Conservation (phyloP, 1,140 invertebrate genomes). For the Euglossa dilemma region DNA sequence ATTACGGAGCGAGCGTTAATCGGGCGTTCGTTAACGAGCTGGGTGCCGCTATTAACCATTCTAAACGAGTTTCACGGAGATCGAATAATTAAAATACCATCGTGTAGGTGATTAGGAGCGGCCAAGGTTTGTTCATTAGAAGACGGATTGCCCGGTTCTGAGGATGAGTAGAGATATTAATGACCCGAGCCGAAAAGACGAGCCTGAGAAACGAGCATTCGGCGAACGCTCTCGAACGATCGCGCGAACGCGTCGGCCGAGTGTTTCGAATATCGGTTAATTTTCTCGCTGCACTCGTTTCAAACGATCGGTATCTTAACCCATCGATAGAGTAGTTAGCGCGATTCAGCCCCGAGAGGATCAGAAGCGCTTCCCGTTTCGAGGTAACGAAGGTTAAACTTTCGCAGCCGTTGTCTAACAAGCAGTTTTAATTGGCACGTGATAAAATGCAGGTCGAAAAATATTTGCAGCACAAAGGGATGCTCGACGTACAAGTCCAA, state of each 20-base stretch:
- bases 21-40: no score
- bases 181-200: no score
- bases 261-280: neutral
- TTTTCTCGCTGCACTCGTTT: neutral
- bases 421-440: slow-evolving; percentile 8
- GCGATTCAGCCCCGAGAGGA: neutral
- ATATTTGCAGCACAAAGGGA: neutral
- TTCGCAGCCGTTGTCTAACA: neutral
- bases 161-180: neutral
- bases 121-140: neutral
- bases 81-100: no score
- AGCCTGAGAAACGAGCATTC: neutral
- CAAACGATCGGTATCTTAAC: neutral
- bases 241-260: no score
- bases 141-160: neutral
- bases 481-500: neutral
- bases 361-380: neutral
- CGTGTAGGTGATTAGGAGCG: neutral
- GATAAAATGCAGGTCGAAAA: neutral
- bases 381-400: neutral
- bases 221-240: neutral
- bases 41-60: no score
- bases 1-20: no score
- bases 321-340: neutral
- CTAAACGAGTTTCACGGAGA: no score